Conservation (phyloP, 2,113 vertebrate species). For the Melanotaenia duboulayi region DNA sequence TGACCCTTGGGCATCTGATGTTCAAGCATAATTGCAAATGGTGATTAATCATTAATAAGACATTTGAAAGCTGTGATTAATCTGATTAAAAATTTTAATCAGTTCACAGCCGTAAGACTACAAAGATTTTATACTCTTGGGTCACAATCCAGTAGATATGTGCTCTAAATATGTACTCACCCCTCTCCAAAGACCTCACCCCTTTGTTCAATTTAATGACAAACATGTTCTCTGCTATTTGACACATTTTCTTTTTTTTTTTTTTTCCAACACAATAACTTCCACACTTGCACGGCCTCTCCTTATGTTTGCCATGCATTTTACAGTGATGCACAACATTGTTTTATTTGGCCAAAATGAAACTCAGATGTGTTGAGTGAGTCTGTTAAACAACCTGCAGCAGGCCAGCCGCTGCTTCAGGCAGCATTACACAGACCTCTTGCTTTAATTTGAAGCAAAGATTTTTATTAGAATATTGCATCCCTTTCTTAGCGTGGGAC, state of each 20-base stretch:
- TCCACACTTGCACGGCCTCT: conserved; percentile 33
- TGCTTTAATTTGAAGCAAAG: conserved; percentile 36
- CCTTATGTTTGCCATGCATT: conserved; percentile 62
- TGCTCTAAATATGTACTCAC: conserved; percentile 28
- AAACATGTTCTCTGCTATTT: conserved; percentile 70
- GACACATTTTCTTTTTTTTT: conserved; percentile 12
- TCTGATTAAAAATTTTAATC: too few species aligned
- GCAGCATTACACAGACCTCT: conserved; percentile 41
- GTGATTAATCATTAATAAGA: too few species aligned
- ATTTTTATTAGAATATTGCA: conserved; percentile 40
- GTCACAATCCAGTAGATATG: neutral
- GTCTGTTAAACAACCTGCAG: conserved; percentile 73
- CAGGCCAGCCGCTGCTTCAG: conserved; percentile 55
- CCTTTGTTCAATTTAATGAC: conserved; percentile 74
- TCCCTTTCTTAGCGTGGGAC: conserved; percentile 40
- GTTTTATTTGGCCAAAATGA: conserved; percentile 70
- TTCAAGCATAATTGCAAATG: too few species aligned
- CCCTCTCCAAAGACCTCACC: conserved; percentile 62
- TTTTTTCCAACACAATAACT: neutral
- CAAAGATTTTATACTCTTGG: too few species aligned
- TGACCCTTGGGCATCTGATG: too few species aligned
- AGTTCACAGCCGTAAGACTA: too few species aligned
- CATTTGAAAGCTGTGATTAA: too few species aligned
- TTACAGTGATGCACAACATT: conserved; percentile 69
- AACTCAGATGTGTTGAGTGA: conserved; percentile 71